A percentile compares a stretch with the other conserved stretches of the same genome.
Evolutionary conservation across 2,888 invertebrate species (phyloP).

Genomic region (Catocala nupta): DNA sequence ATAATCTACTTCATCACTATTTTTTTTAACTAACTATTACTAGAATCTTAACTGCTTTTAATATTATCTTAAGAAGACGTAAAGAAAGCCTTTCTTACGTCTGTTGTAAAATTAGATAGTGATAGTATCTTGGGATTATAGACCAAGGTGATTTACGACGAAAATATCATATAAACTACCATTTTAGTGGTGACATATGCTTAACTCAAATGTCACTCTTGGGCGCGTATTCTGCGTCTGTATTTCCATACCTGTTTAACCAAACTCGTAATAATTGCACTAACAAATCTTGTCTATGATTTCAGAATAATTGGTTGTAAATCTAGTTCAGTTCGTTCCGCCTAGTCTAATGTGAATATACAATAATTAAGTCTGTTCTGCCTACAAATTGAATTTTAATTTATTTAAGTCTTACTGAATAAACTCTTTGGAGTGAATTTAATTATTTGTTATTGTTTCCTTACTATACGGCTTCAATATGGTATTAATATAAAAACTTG

Average conservation of each 20-base stretch:
- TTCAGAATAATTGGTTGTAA: slow-evolving; percentile 23
- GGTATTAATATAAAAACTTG: no score
- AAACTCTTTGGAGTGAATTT: slow-evolving; percentile 23
- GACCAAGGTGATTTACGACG: no score
- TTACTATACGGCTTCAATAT: no score
- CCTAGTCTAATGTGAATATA: slow-evolving; percentile 27
- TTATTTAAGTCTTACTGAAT: slow-evolving; percentile 35
- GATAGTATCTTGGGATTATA: no score
- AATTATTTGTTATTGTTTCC: slow-evolving; percentile 7
- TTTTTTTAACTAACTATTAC: no score
- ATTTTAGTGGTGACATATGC: no score
- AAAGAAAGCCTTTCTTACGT: no score
- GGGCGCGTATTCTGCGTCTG: not conserved
- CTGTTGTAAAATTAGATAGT: no score
- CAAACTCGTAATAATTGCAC: slow-evolving; percentile 1
- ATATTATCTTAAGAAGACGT: no score
- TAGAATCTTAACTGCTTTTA: no score
- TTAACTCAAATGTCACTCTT: no score
- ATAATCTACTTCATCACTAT: not conserved
- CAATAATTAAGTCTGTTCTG: slow-evolving; percentile 25
- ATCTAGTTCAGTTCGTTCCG: slow-evolving; percentile 26
- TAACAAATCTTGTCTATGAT: slow-evolving; percentile 19
- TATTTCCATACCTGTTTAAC: slow-evolving; percentile 6
- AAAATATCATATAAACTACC: no score
- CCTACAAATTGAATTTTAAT: slow-evolving; percentile 34